phyloP scores from a whole-genome alignment of 1,140 invertebrate genomes.

The Pemphigus obesinymphae region DNA sequence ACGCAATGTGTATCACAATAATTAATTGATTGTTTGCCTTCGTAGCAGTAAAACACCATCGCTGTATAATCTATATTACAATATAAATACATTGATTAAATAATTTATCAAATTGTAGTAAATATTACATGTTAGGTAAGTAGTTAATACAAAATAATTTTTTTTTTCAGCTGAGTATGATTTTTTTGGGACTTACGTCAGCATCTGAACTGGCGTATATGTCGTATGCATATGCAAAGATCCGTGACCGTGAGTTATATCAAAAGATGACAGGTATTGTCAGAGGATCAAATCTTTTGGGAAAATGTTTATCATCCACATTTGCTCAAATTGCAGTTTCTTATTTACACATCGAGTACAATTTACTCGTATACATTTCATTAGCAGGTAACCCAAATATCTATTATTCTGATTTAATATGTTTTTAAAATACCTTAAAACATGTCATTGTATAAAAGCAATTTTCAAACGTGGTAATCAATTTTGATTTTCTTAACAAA shows the following conservation, averaged over 20 bases:
- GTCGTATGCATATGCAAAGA: slow-evolving; percentile 89
- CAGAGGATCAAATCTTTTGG: slow-evolving; percentile 7
- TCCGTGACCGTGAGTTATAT: slow-evolving; percentile 64
- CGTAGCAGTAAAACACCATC: too few relatives aligned
- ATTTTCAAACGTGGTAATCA: too few relatives aligned
- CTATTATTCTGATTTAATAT: background rate
- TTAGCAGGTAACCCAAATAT: background rate
- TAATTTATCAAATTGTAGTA: too few relatives aligned
- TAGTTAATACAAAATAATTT: too few relatives aligned
- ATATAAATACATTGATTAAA: too few relatives aligned
- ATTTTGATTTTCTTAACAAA: too few relatives aligned
- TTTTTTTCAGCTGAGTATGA: slow-evolving; percentile 53
- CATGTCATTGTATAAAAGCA: too few relatives aligned
- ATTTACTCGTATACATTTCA: background rate
- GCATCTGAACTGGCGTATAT: slow-evolving; percentile 87
- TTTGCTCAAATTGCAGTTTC: slow-evolving; percentile 22
- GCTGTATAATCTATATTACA: too few relatives aligned
- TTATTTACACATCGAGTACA: background rate
- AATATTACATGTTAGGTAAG: too few relatives aligned
- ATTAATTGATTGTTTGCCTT: too few relatives aligned
- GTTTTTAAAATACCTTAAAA: background rate
- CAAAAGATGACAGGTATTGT: slow-evolving; percentile 64
- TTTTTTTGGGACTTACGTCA: slow-evolving; percentile 73
- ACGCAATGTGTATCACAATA: too few relatives aligned
- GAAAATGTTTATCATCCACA: slow-evolving; percentile 14